Base-by-base conservation (phyloP, 2,888 invertebrate species). In the Hartigia nigra region DNA sequence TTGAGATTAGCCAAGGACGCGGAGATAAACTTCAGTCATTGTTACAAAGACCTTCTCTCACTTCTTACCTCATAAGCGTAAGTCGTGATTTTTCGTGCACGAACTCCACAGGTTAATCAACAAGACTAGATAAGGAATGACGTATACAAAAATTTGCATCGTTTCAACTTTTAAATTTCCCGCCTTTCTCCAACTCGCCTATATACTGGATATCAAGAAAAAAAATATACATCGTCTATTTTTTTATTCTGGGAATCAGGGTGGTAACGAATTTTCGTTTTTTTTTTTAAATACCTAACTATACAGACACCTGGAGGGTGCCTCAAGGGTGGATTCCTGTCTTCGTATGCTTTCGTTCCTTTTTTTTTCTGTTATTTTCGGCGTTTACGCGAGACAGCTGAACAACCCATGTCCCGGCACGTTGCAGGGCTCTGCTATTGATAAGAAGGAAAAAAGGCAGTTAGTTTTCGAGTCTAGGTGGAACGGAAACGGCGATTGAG, bases 1-100 rank as follows among this genome's bases (percentile, higher is more conserved):
- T 81, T 85, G 86, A 90, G 90, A 91, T 91, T 91, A 91, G 89
- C 88, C 91, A 91, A 91, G 91, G 91, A 89, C 91, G 90, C 82
- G 80, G 82, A 90, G 91, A 91, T 91, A 91, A 91, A 90, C 85
- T 86, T 82, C 84, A 82, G 81, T 12, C 84, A 87, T 86, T 85
- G 85, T 86, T 84, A 82, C 85, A 84, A 82, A 23, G 55, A 82
- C 86, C 86, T 86, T 83, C 85, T 84, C 77, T 79, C 81, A 79
- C 76, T 76, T 55, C 23, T 55, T 55, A 55, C 55, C 55, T 55
- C 55, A 23, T 23, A 23, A 9, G 55, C 2, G 55, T 23, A 55
- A 55, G 55, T 55, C 55, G 77, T 77, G 81, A 84, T 74, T 75
- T 79, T 78, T 75, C 23, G 74, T 81, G 36, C 76, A 74, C 35